Evolutionary conservation across 2,888 invertebrate species (phyloP), one percentile per base, ranked within the genome.

Genomic region (Rhagonycha lutea): DNA sequence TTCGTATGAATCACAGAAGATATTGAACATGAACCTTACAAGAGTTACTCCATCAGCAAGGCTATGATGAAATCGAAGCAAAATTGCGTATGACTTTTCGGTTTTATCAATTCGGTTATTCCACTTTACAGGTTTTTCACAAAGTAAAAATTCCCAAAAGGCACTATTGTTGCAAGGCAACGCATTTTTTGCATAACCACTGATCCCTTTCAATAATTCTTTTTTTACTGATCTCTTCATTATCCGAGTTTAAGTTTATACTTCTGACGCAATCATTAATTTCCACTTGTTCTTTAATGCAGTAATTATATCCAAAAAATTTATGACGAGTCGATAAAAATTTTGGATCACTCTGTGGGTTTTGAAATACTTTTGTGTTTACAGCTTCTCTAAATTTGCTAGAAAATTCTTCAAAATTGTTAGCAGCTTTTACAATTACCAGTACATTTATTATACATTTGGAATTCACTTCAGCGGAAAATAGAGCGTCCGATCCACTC

Each of bases 31-130:
- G 74, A 91, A 84, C 72, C 89, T 87, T 61, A 90, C 83, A 10
- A 91, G 82, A 4, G 90, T 88, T 0, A 89, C 88, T 1, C 91
- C 91, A 80, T 91, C 91, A 1, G 90, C 91, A 0, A 91, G 82
- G 5, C 90, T 87, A 83, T 91, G 91, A 82, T 91, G 91, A 71
- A 91, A 86, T 75, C 90, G 88, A 79, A 91, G 89, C 73, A 91
- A 82, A 32, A 91, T 84, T 1, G 89, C 89, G 7, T 63, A 71
- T 14, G 12, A 65, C 11, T 23, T 73, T 18, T 14, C 24, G 63
- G 12, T 32, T 8, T 63, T 18, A 28, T 83, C 79, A 80, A 82
- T 68, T 85, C 77, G 78, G 74, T 72, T 72, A 77, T 76, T 69
- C 72, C 80, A 68, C 11, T 83, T 76, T 3, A 77, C 8, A 0